Evolutionary conservation across 2,797 vertebrate species (phyloP).

Genomic region (Acipenser ruthenus): DNA sequence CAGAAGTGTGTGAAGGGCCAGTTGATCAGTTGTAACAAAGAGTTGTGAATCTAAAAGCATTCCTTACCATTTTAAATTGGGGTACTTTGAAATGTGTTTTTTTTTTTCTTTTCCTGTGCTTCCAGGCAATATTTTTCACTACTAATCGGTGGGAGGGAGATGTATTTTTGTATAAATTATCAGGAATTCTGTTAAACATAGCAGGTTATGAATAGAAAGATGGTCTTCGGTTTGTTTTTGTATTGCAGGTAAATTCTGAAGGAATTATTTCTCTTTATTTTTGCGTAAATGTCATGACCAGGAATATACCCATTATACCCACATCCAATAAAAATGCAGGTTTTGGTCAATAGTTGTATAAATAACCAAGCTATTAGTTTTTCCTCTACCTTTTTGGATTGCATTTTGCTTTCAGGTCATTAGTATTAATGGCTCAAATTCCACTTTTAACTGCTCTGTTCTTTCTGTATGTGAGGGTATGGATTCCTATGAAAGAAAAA

Average conservation of each 20-base stretch:
- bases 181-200: constrained; percentile 74
- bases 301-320: constrained; percentile 39
- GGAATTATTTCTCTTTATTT: constrained; percentile 51
- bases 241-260: constrained; percentile 70
- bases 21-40: constrained; percentile 60
- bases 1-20: constrained; percentile 69
- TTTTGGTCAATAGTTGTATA: constrained; percentile 62
- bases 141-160: constrained; percentile 38
- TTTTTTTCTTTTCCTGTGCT: constrained; percentile 28
- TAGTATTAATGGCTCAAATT: constrained; percentile 94
- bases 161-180: constrained; percentile 62
- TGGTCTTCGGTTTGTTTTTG: constrained; percentile 69
- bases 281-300: constrained; percentile 35
- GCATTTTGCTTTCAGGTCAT: constrained; percentile 86
- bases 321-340: constrained; percentile 47
- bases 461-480: constrained; percentile 90
- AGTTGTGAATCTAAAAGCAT: constrained; percentile 78
- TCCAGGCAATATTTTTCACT: constrained; percentile 36
- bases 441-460: constrained; percentile 85
- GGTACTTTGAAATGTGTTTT: constrained; percentile 23
- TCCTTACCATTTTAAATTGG: constrained; percentile 68
- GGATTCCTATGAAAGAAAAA: constrained; percentile 89
- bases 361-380: constrained; percentile 71
- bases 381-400: constrained; percentile 72
- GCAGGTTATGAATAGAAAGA: constrained; percentile 64